A percentile compares a stretch with the other conserved stretches of the same genome.
phyloP scores from a whole-genome alignment of 2,797 vertebrate genomes.

The Buphagus erythrorhynchus region DNA sequence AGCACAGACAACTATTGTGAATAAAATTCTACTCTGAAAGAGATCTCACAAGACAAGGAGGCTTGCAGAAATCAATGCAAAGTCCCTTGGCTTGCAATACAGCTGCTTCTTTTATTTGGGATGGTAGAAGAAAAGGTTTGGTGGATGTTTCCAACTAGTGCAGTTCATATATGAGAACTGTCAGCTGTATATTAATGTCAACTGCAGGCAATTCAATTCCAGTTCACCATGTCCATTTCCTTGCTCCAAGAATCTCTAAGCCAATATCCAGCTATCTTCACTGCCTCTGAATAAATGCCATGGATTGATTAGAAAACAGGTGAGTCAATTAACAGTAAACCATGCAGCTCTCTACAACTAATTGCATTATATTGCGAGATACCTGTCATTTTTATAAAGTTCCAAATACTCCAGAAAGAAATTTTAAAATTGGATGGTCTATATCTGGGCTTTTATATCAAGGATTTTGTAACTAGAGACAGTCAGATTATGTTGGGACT shows the following conservation, averaged over 20 bases:
- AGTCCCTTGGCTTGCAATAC: neutral
- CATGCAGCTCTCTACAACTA: neutral
- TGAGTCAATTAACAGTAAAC: neutral
- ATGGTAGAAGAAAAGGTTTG: neutral
- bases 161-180: neutral
- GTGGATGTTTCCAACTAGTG: neutral
- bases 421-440: neutral
- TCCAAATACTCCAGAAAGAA: neutral
- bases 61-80: neutral
- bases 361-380: neutral
- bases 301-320: neutral
- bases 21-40: neutral
- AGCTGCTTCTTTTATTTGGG: neutral
- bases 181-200: neutral
- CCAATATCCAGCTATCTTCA: neutral
- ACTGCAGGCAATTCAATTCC: accelerated
- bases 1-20: neutral
- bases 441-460: neutral
- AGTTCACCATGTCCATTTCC: neutral
- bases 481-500: neutral
- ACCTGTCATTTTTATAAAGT: neutral
- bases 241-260: neutral
- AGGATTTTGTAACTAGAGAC: neutral
- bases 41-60: neutral
- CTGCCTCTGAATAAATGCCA: neutral